Evolutionary conservation across 2,113 vertebrate genomes (phyloP).

Genomic region (Mixornis gularis): DNA sequence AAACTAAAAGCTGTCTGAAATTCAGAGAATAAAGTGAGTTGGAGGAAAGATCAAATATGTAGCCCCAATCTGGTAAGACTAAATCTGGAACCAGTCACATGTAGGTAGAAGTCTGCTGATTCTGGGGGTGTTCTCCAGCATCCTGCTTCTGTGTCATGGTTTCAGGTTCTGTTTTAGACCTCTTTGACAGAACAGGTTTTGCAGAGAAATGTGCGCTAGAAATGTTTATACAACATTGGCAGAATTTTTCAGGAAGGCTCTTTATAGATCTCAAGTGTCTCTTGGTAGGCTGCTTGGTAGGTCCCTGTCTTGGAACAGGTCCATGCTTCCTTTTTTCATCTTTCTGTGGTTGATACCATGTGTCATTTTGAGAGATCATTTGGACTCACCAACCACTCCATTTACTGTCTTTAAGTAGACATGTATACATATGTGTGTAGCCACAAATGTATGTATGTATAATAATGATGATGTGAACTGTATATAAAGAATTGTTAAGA

Average conservation of each 20-base stretch:
- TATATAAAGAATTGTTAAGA: neutral
- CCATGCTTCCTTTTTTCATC: neutral
- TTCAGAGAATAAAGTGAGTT: neutral
- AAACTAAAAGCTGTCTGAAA: neutral
- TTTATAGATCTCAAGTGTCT: neutral
- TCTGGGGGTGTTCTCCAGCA: neutral
- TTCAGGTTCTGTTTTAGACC: neutral
- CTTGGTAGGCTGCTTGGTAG: neutral
- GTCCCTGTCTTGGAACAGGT: neutral
- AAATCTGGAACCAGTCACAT: neutral
- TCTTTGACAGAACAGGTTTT: neutral
- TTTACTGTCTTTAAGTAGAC: neutral
- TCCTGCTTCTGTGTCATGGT: neutral
- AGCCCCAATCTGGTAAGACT: neutral
- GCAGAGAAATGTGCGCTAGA: neutral
- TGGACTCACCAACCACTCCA: neutral
- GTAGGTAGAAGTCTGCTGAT: neutral
- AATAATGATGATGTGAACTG: neutral
- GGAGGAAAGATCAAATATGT: neutral
- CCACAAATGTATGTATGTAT: neutral
- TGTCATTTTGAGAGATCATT: neutral
- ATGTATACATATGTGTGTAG: rapidly evolving
- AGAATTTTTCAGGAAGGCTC: neutral
- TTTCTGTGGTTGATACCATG: neutral
- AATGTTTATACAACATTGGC: neutral